Evolutionary conservation across 2,113 vertebrate genomes (phyloP), one percentile per base, ranked within the genome.

Genomic region (Oenanthe melanoleuca): DNA sequence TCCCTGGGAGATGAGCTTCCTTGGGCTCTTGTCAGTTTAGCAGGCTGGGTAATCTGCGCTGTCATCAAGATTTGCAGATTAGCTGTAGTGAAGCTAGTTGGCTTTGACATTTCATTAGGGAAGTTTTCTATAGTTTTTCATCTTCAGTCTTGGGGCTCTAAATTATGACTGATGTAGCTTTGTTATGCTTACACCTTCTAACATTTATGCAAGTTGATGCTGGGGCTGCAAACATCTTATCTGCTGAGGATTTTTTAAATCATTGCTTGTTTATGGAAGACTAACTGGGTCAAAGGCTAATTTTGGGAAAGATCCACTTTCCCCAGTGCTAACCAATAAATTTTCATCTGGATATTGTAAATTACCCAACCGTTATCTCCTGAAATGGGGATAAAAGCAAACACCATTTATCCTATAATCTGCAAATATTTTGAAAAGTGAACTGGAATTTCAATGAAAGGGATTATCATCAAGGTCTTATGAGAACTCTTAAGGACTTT

Each of bases 51-150:
- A 95, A 95, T 96, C 96, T 92, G 74, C 26, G 11, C 79, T 88
- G 91, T 93, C 92, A 82, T 89, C 87, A 95, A 84, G 92, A 94
- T 94, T 84, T 87, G 94, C 2, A 11, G 93, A 96, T 96, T 96
- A 94, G 82, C 81, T 88, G 33, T 23, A 69, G 69, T 88, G 91
- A 95, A 88, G 85, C 72, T 95, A 92, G 92, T 96, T 95, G 85
- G 71, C 85, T 97, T 94, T 95, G 95, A 91, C 88, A 65, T 92
- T 90, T 96, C 89, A 86, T 92, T 94, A 96, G 83, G 73, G 88
- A 83, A 91, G 79, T 93, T 96, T 88, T 88, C 64, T 5, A 8
- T 31, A 83, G 64, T 81, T 96, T 80, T 86, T 86, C 60, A 53
- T 69, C 64, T 53, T 66, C 2, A 1, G 14, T 81, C 67, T 88